Percentiles rank a stretch among this genome's conserved stretches.
Conservation (phyloP, 2,888 invertebrate genomes). For the Himalopsyche tibetana region DNA sequence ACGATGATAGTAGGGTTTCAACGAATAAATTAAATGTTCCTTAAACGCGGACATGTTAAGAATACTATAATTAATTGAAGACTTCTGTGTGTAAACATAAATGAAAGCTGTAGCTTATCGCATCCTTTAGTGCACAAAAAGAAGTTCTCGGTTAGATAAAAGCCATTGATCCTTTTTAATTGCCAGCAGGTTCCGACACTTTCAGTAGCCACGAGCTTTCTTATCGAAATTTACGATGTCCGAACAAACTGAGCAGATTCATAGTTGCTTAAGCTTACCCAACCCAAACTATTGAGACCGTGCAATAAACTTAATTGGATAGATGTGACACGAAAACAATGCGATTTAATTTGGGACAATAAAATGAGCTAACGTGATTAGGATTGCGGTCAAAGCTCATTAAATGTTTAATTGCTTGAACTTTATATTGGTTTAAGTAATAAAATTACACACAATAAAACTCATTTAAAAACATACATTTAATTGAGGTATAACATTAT, state of each 20-base stretch:
- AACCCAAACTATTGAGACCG: background rate
- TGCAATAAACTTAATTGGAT: background rate
- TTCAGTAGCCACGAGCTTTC: background rate
- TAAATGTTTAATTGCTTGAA: no score
- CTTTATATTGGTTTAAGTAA: no score
- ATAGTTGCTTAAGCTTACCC: background rate
- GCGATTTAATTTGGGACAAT: background rate
- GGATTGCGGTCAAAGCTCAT: no score
- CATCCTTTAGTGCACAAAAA: background rate
- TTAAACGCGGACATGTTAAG: no score
- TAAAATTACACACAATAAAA: no score
- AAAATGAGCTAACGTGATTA: background rate
- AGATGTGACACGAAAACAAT: background rate
- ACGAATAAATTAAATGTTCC: no score
- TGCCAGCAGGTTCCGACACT: conserved; percentile 7
- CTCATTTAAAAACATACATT: no score
- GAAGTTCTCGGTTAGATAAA: background rate
- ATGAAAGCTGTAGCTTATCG: background rate
- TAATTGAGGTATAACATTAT: no score
- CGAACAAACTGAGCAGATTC: background rate
- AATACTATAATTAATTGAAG: no score
- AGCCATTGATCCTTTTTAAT: background rate
- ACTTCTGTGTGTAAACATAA: background rate
- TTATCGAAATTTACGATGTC: conserved; percentile 19
- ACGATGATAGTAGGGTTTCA: no score